These are phyloP conservation scores for Sebastes dallii DNA, from an alignment of 2,797 vertebrate genomes.

Conservation along the genomic window DNA sequence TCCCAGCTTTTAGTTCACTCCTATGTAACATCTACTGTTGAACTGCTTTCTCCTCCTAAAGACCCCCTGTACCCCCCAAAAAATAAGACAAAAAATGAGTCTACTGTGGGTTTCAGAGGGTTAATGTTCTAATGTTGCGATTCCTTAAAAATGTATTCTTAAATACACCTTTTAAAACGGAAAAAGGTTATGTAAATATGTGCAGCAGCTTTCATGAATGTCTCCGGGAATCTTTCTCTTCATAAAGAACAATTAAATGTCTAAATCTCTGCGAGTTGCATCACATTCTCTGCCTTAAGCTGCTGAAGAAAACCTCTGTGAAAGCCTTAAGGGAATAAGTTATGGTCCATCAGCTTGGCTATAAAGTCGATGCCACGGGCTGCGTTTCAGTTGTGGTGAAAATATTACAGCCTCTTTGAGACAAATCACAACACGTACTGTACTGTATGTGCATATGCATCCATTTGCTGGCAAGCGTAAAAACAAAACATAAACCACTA, in stretches of 20 bases:
- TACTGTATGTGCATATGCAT: not conserved
- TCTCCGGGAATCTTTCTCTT: not conserved
- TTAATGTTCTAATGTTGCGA: not conserved
- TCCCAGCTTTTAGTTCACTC: no score
- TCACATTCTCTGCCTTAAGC: slow-evolving; percentile 8
- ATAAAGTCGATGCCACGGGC: slow-evolving; percentile 17
- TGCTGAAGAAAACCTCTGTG: slow-evolving; percentile 14
- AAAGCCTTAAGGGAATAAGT: slow-evolving; percentile 25
- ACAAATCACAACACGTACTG: slow-evolving; percentile 27
- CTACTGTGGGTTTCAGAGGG: not conserved
- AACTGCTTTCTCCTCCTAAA: no score
- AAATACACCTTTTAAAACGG: not conserved
- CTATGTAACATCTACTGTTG: no score
- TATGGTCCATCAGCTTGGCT: slow-evolving; percentile 22
- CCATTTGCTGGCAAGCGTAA: slow-evolving; percentile 10
- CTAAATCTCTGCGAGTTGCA: slow-evolving; percentile 7
- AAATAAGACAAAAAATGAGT: no score
- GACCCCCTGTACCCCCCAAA: no score
- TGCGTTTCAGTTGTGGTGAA: not conserved
- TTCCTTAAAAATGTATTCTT: not conserved
- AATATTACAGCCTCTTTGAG: slow-evolving; percentile 28
- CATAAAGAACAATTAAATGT: slow-evolving; percentile 3
- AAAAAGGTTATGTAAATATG: not conserved
- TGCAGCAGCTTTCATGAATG: not conserved
- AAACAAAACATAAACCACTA: slow-evolving; percentile 39